A percentile compares a stretch with the other conserved stretches of the same genome.
Evolutionary conservation across 2,888 invertebrate species (phyloP).

Genomic region (Drosophila setosimentum): DNA sequence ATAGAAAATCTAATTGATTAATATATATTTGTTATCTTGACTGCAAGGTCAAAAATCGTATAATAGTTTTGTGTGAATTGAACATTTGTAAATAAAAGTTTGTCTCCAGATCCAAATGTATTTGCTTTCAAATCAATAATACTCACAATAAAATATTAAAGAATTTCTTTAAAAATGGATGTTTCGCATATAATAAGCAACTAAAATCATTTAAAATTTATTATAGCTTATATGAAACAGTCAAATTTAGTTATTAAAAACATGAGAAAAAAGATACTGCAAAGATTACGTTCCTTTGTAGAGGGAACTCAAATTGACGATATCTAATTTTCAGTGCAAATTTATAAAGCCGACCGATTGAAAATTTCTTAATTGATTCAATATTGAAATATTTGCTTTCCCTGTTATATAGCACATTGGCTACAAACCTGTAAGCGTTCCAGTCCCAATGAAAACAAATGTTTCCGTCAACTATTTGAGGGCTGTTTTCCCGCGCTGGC

Average conservation of each 20-base stretch:
- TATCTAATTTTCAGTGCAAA: neutral
- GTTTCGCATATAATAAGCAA: too few species aligned
- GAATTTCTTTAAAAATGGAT: too few species aligned
- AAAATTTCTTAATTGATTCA: conserved; percentile 5
- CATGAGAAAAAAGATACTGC: neutral
- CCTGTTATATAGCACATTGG: conserved; percentile 86
- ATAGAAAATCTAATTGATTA: neutral
- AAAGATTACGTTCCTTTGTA: neutral
- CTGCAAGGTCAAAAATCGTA: neutral
- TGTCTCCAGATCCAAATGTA: neutral
- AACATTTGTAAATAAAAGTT: neutral
- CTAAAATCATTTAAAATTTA: neutral
- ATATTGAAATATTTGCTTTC: neutral
- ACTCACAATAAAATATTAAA: neutral
- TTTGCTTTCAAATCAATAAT: neutral
- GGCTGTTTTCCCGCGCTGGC: conserved; percentile 87
- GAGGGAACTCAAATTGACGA: neutral
- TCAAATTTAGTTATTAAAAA: neutral
- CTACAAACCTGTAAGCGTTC: conserved; percentile 86
- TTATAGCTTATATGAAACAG: too few species aligned
- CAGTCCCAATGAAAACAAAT: conserved; percentile 86
- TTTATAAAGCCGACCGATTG: neutral
- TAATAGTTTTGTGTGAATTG: neutral
- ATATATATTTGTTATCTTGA: neutral
- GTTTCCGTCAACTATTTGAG: conserved; percentile 86